These are phyloP conservation scores for Pangasianodon gigas DNA, from an alignment of 2,113 vertebrate species.

Conservation along the genomic window DNA sequence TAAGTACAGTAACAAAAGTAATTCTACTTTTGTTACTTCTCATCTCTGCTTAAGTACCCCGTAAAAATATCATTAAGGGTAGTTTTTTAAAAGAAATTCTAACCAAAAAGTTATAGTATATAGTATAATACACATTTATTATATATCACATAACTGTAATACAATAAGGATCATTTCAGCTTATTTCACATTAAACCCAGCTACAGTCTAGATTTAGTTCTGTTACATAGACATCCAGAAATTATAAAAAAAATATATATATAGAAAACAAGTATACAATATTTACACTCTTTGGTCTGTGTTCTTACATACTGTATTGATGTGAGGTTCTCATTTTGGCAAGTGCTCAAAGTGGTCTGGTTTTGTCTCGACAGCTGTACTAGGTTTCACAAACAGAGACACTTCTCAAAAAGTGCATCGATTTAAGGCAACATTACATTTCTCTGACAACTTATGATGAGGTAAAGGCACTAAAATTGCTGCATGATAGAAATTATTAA, in stretches of 20 bases:
- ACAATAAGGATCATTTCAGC: background rate
- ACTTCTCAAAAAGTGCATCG: slow-evolving; percentile 1
- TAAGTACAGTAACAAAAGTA: too few species aligned
- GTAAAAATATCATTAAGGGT: background rate
- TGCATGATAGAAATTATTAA: background rate
- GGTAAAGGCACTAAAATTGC: background rate
- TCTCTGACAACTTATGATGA: background rate
- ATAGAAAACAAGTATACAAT: slow-evolving; percentile 33
- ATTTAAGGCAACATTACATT: background rate
- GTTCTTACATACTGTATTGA: background rate
- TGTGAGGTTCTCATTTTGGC: background rate
- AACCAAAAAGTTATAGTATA: background rate
- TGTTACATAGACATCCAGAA: background rate
- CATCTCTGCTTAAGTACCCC: too few species aligned
- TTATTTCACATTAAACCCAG: slow-evolving; percentile 21
- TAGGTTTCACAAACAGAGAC: background rate
- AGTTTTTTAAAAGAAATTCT: background rate
- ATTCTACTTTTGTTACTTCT: too few species aligned
- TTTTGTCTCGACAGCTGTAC: background rate
- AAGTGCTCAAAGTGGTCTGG: slow-evolving; percentile 26
- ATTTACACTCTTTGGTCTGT: slow-evolving; percentile 45
- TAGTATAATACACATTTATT: slow-evolving; percentile 3
- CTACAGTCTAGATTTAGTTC: background rate
- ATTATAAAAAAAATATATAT: background rate
- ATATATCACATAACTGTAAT: background rate